These are phyloP conservation scores for Drosophila auraria DNA, from an alignment of 1,140 invertebrate genomes.

Conservation along the genomic window DNA sequence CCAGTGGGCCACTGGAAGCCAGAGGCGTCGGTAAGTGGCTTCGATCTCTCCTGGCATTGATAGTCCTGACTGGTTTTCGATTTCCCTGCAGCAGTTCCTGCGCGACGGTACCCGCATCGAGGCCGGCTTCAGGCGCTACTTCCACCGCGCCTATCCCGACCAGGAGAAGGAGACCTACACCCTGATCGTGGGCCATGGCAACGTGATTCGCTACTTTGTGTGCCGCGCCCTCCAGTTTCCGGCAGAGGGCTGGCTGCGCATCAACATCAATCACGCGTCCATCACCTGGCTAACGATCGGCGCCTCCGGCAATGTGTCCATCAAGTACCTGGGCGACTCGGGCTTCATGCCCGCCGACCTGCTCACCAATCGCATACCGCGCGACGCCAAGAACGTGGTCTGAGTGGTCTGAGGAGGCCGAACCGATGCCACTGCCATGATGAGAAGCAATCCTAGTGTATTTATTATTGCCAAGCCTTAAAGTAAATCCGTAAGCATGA, in stretches of 20 bases:
- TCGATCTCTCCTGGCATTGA: neutral
- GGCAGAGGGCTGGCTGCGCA: slow-evolving; percentile 97
- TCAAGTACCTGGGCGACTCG: slow-evolving; percentile 93
- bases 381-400: slow-evolving; percentile 75
- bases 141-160: slow-evolving; percentile 93
- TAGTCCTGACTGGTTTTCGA: neutral
- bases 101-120: slow-evolving; percentile 98
- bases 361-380: slow-evolving; percentile 77
- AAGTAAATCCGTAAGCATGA: slow-evolving; percentile 9
- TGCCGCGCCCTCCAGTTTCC: slow-evolving; percentile 99
- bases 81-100: slow-evolving; percentile 92
- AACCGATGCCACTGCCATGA: neutral
- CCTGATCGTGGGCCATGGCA: slow-evolving; percentile 98
- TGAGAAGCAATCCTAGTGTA: slow-evolving; percentile 32
- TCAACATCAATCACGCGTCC: slow-evolving; percentile 95
- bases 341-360: slow-evolving; percentile 91
- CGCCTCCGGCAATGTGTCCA: slow-evolving; percentile 93
- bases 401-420: slow-evolving; percentile 5
- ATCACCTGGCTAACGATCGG: slow-evolving; percentile 96
- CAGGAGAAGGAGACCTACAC: slow-evolving; percentile 96
- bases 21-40: slow-evolving; percentile 89
- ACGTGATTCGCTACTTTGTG: slow-evolving; percentile 99
- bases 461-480: slow-evolving; percentile 31
- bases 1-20: slow-evolving; percentile 94
- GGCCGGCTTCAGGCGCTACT: slow-evolving; percentile 97